Evolutionary conservation across 2,797 vertebrate genomes (phyloP), one percentile per base, ranked within the genome.

Genomic region (Perodicticus potto): DNA sequence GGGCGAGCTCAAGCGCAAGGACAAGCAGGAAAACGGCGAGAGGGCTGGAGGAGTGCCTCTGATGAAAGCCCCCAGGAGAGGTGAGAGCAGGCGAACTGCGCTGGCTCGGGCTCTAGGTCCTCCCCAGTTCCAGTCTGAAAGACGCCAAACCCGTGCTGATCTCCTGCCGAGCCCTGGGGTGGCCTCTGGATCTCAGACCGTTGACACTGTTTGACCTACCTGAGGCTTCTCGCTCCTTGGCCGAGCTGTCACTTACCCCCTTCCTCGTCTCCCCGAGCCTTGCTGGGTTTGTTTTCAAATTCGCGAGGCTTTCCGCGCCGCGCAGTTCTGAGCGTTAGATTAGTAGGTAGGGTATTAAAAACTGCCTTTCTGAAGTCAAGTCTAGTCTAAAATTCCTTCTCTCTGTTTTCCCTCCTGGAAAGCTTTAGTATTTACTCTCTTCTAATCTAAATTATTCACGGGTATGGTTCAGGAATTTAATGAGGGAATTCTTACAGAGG

Each of bases 11-110:
- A 94, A 95, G 92, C 98, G 97, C 97, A 98, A 99, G 97, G 97
- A 97, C 93, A 98, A 97, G 98, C 97, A 98, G 95, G 96, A 97
- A 37, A 98, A 98, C 96, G 98, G 98, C 92, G 98, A 99, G 34
- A 96, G 99, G 0, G 93, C 95, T 0, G 97, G 97, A 96, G 96
- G 98, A 97, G 96, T 96, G 98, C 88, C 85, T 57, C 91, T 96
- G 49, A 40, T 96, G 61, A 98, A 98, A 98, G 83, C 96, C 96
- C 98, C 98, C 77, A 99, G 98, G 92, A 98, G 99, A 98, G 99
- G 99, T 99, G 98, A 98, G 98, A 59, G 53, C 70, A 2, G 89
- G 49, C 83, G 74, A 27, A 11, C 80, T 22, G 96, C 69, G 72
- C 65, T 25, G 74, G 70, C 80, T 76, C 12, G 89, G 81, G 86